Evolutionary conservation across 2,888 invertebrate genomes (phyloP), one percentile per base, ranked within the genome.

Genomic region (Euzetes globulus): DNA sequence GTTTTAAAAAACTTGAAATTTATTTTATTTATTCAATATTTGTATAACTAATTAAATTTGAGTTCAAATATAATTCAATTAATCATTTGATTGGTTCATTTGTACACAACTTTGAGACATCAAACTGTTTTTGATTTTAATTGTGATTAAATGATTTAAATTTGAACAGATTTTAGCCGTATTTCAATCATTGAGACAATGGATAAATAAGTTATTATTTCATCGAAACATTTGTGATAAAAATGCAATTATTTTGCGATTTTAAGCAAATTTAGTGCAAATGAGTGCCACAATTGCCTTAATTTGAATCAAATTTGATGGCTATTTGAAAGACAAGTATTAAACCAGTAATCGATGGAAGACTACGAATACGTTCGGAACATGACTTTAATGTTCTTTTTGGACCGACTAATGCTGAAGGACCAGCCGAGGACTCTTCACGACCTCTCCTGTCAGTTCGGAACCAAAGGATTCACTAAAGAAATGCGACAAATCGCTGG

Each of bases 401-500:
- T 98, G 83, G 99, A 99, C 86, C 91, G 96, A 81, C 87, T 99
- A 80, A 89, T 99, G 88, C 96, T 97, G 85, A 96, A 95, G 86
- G 91, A 93, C 80, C 92, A 93, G 83, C 92, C 95, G 78, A 88
- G 97, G 83, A 94, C 95, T 79, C 87, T 98, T 81, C 96, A 96
- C 85, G 98, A 99, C 86, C 87, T 99, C 80, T 95, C 95, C 83
- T 98, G 98, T 84, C 96, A 98, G 85, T 99, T 99, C 85, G 98
- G 98, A 81, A 96, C 97, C 80, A 95, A 96, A 84, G 97, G 94
- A 79, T 99, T 99, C 85, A 96, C 98, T 29, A 93, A 95, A 85
- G 98, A 98, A 86, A 86, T 87, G 86, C 79, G 83, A 74, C 82
- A 83, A 77, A 84, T 86, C 63, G 85, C 85, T 71, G 86, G 97